Evolutionary conservation across 2,888 invertebrate species (phyloP), one percentile per base, ranked within the genome.

Genomic region (Sarcophaga carnaria): DNA sequence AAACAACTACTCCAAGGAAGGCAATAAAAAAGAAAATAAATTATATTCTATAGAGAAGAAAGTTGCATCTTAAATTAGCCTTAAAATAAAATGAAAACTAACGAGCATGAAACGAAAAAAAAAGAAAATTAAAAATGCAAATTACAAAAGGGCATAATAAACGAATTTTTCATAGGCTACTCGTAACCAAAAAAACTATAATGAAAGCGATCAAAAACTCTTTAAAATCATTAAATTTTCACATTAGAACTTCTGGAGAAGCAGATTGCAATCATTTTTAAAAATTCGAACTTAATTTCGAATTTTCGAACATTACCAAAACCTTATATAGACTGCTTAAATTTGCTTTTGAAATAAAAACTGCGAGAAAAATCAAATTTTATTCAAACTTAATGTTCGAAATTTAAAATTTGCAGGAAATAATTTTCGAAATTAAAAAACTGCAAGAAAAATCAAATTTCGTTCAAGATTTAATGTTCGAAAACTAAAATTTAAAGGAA

Each of bases 51-150:
- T 14, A 54, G 54, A 54, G 17, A 3, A 67, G 45, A n/a, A 67
- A 27, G 22, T 27, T 74, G 20, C 63, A 81, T 70, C 70, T 81
- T 69, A 83, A 80, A 86, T 86, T 86, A 78, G 74, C 80, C 83
- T 83, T 74, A 77, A 80, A 80, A 77, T 70, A 66, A 78, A 83
- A 86, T 83, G 77, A 78, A 75, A 78, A 54, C 49, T 81, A 78
- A 83, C 76, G 70, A 80, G 77, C 25, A 69, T 45, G 25, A 22
- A n/a, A 59, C 49, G n/a, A 20, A 25, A 62, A 78, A 37, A 6
- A 8, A 37, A 37, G 11, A 60, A 69, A 80, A 70, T 25, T 80
- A 17, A 17, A 79, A 45, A 22, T 20, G 72, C 37, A 66, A 59
- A 77, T 62, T 20, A 45, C 17, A 2, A 8, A 3, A 62, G 59